phyloP scores from a whole-genome alignment of 1,140 invertebrate species.

The Cydia amplana region DNA sequence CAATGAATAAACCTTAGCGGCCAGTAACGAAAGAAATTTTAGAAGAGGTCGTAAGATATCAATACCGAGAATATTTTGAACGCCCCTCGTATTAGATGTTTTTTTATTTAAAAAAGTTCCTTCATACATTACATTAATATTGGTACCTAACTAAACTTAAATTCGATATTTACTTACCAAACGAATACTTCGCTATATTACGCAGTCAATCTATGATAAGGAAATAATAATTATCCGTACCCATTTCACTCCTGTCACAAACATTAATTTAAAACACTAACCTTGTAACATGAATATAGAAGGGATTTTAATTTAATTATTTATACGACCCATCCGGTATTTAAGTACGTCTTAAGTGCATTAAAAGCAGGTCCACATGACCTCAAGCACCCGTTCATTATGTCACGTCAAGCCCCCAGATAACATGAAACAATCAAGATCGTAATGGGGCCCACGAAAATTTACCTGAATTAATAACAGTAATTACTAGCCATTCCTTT shows the following conservation, averaged over 20 bases:
- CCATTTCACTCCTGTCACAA: neutral
- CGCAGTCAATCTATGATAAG: neutral
- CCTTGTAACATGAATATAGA: constrained; percentile 1
- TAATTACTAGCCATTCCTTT: constrained; percentile 26
- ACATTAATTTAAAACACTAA: neutral
- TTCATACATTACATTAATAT: too few relatives aligned
- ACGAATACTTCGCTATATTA: neutral
- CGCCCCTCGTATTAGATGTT: too few relatives aligned
- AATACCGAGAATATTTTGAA: too few relatives aligned
- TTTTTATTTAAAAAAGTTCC: too few relatives aligned
- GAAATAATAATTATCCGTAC: neutral
- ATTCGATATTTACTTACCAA: too few relatives aligned
- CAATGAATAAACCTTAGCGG: too few relatives aligned
- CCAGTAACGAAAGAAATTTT: too few relatives aligned
- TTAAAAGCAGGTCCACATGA: constrained; percentile 17
- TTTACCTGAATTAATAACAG: constrained; percentile 29
- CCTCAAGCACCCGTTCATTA: constrained; percentile 18
- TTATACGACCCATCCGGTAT: constrained; percentile 7
- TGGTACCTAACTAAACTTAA: too few relatives aligned
- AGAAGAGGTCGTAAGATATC: too few relatives aligned
- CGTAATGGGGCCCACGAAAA: neutral
- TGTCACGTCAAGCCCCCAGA: constrained; percentile 10
- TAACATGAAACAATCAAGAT: constrained; percentile 23
- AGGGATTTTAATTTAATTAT: constrained; percentile 3
- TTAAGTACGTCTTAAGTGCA: constrained; percentile 16